Conservation (phyloP, 1,140 invertebrate species). For the Lasioglossum albipes region DNA sequence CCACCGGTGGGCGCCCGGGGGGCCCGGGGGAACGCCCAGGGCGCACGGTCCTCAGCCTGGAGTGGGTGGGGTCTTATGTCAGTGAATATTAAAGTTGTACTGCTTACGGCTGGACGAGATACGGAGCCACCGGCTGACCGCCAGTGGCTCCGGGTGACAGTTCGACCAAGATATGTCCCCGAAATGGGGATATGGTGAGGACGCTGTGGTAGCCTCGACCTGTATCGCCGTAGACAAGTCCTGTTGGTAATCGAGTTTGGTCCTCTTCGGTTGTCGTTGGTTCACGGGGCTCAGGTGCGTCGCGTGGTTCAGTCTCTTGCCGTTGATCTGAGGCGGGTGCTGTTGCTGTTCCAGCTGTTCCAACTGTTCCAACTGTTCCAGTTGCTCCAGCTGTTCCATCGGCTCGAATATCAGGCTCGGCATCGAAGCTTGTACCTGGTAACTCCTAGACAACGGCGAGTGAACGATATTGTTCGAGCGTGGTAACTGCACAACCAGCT, state of each 20-base stretch:
- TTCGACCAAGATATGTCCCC: conserved; percentile 77
- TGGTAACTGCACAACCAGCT: conserved; percentile 68
- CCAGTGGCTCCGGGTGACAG: conserved; percentile 77
- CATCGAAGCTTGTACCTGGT: conserved; percentile 65
- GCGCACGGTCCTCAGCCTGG: conserved; percentile 75
- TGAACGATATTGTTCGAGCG: conserved; percentile 60
- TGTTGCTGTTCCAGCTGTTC: conserved; percentile 60
- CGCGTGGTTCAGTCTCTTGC: conserved; percentile 69
- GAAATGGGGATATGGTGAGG: conserved; percentile 73
- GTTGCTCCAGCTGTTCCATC: conserved; percentile 62
- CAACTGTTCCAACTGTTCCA: conserved; percentile 56
- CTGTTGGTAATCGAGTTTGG: conserved; percentile 70
- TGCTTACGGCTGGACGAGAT: conserved; percentile 79
- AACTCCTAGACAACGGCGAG: conserved; percentile 61
- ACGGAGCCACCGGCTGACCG: conserved; percentile 77
- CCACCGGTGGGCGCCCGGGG: no score
- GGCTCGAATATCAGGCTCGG: conserved; percentile 65
- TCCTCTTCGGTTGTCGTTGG: conserved; percentile 58
- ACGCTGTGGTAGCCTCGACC: conserved; percentile 74
- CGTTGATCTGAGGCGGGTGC: conserved; percentile 67
- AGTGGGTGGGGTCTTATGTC: conserved; percentile 79
- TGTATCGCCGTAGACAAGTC: conserved; percentile 73
- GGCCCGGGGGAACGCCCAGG: no score
- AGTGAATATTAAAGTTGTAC: conserved; percentile 80
- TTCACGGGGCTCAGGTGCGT: conserved; percentile 50